Conservation (phyloP, 2,113 vertebrate genomes). For the Pyxicephalus adspersus region DNA sequence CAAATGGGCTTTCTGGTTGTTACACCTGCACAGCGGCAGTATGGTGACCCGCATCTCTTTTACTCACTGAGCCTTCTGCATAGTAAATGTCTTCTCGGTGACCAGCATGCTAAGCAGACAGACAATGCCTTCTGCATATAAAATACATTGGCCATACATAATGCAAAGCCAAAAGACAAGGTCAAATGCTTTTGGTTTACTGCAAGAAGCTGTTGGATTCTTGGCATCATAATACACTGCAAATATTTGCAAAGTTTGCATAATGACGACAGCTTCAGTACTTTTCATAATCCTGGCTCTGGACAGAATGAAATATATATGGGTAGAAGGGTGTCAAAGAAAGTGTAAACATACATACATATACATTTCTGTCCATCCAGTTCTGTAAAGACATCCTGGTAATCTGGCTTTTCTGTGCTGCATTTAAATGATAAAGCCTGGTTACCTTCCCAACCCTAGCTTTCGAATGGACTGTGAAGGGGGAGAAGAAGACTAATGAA, state of each 20-base stretch:
- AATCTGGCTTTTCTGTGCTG: too few species aligned
- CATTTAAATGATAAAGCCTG: too few species aligned
- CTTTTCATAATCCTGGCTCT: too few species aligned
- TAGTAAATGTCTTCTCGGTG: conserved; percentile 19
- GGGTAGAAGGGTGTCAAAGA: too few species aligned
- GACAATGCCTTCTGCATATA: background rate
- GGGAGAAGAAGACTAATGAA: too few species aligned
- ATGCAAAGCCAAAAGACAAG: background rate
- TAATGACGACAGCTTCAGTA: too few species aligned
- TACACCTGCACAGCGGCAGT: background rate
- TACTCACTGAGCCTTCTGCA: background rate
- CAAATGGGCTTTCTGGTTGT: conserved; percentile 1
- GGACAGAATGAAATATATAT: too few species aligned
- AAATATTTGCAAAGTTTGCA: background rate
- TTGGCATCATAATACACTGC: background rate
- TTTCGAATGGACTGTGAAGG: too few species aligned
- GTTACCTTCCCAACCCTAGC: too few species aligned
- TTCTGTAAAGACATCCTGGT: too few species aligned
- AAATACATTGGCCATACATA: background rate
- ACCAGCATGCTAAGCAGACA: conserved; percentile 38
- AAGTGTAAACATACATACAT: too few species aligned
- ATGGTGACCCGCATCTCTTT: background rate
- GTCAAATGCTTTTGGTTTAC: background rate
- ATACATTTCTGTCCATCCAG: too few species aligned
- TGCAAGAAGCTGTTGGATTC: background rate